Evolutionary conservation across 1,140 invertebrate species (phyloP), one percentile per base, ranked within the genome.

Genomic region (Nephotettix cincticeps): DNA sequence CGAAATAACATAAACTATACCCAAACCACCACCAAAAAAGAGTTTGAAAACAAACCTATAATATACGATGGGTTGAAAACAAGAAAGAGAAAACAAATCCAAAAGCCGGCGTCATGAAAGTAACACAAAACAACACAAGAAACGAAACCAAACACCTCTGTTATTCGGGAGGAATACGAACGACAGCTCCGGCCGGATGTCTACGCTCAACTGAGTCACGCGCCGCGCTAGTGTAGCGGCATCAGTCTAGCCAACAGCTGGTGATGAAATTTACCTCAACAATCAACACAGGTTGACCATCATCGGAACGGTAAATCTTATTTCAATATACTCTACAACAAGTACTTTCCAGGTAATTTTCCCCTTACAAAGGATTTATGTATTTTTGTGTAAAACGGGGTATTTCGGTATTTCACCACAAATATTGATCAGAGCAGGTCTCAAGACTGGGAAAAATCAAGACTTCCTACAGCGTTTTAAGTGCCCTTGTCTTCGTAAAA

Each of bases 101-200:
- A 51, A 51, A 51, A 21, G 47, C 47, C 6, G 47, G 3, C 47
- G 47, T 51, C 47, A 51, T 51, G 47, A 51, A 51, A 51, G 47
- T 19, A 51, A 51, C 14, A 51, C 47, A 51, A 21, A 51, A 51
- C 47, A 51, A 17, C 14, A 51, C 47, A 51, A 17, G 21, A 21
- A 51, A 51, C 47, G 47, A 51, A 51, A 51, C 47, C 6, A 51
- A 51, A 51, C 47, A 51, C 47, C 47, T 51, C 19, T n/a, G n/a
- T n/a, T 51, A 11, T 6, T 51, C 47, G 19, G 47, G 3, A 3
- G 47, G 4, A 6, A n/a, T n/a, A n/a, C 47, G 4, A 4, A 17
- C 14, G n/a, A 51, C 47, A 21, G 19, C 47, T 11, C n/a, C 47
- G 47, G 21, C 19, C 47, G 19, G 21, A 51, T n/a, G 47, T 9